Percentiles rank a stretch among this genome's conserved stretches.
Conservation (phyloP, 2,888 invertebrate species). For the Ernsta delagoae region DNA sequence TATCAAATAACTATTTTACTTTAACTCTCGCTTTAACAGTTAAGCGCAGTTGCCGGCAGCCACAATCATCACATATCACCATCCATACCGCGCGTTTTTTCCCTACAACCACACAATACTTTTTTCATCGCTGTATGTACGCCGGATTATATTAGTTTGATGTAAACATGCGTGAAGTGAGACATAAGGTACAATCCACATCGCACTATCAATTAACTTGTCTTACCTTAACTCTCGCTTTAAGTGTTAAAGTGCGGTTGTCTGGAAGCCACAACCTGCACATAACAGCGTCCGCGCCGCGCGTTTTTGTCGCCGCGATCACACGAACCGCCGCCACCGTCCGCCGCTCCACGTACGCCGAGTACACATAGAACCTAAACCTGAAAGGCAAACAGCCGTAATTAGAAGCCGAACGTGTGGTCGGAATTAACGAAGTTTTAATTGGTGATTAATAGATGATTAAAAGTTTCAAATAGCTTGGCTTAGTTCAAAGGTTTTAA, state of each 20-base stretch:
- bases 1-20: too few relatives aligned
- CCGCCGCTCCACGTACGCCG: slow-evolving; percentile 94
- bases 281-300: slow-evolving; percentile 92
- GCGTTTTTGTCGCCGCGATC: slow-evolving; percentile 95
- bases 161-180: too few relatives aligned
- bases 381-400: slow-evolving; percentile 72
- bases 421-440: slow-evolving; percentile 25
- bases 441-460: slow-evolving; percentile 25
- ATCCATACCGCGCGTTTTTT: too few relatives aligned
- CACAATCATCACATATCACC: too few relatives aligned
- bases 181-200: too few relatives aligned
- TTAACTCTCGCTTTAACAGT: too few relatives aligned
- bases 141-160: too few relatives aligned
- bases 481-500: neutral
- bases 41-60: too few relatives aligned
- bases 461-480: slow-evolving; percentile 5
- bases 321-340: slow-evolving; percentile 89
- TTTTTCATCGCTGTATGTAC: too few relatives aligned
- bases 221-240: slow-evolving; percentile 88
- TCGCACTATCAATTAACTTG: too few relatives aligned
- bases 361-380: slow-evolving; percentile 96
- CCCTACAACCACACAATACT: too few relatives aligned
- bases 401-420: slow-evolving; percentile 19
- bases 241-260: slow-evolving; percentile 87
- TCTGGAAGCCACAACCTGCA: slow-evolving; percentile 91